Evolutionary conservation across 2,888 invertebrate genomes (phyloP), one percentile per base, ranked within the genome.

Genomic region (Sicus ferrugineus): DNA sequence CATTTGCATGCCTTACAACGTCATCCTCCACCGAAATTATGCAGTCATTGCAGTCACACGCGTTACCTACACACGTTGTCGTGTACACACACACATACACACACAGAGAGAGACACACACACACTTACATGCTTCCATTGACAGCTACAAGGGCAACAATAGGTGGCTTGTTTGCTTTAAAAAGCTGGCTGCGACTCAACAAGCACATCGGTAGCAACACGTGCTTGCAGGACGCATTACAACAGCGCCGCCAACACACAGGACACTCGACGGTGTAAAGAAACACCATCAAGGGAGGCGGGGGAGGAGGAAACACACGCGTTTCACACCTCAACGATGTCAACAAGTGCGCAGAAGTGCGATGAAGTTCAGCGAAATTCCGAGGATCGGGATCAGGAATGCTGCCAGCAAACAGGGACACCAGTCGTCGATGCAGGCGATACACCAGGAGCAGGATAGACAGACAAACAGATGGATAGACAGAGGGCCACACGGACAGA

Each of bases 371-470:
- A n/a, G n/a, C n/a, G n/a, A n/a, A n/a, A n/a, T n/a, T n/a, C n/a
- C n/a, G n/a, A n/a, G n/a, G n/a, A n/a, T n/a, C n/a, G n/a, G n/a
- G n/a, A n/a, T n/a, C n/a, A n/a, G n/a, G n/a, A n/a, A n/a, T n/a
- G n/a, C n/a, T n/a, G n/a, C n/a, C n/a, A n/a, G n/a, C n/a, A n/a
- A n/a, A n/a, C 28, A n/a, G 19, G 28, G 48, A 46, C 26, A 16
- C 38, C 64, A 69, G 58, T 54, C 58, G 50, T 31, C 23, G 46
- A 46, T 48, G 21, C 34, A 26, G 28, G 23, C 23, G 9, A 28
- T 14, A 11, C 9, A 54, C 5, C 6, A 28, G 26, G 3, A 54
- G 28, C 23, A 23, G 14, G 28, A 23, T 6, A 23, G n/a, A 46
- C 30, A 50, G 63, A 30, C 30, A 48, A 21, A 52, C 3, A 14